phyloP scores from a whole-genome alignment of 2,113 vertebrate species.

The Atractosteus spatula region DNA sequence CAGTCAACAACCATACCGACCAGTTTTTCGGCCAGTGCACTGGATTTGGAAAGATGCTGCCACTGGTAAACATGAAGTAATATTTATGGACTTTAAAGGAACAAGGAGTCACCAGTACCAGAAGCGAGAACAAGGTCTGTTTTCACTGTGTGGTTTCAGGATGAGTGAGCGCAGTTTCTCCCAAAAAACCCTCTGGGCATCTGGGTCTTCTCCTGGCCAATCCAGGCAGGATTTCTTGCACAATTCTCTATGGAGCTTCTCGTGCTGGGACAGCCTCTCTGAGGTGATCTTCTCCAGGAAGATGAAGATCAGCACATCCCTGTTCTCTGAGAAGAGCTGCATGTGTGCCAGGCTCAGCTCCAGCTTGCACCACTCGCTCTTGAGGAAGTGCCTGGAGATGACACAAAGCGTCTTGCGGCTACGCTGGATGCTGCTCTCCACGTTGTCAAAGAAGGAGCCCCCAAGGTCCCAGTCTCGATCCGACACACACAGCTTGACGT shows the following conservation, averaged over 20 bases:
- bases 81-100: too few relatives aligned
- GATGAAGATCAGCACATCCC: conserved; percentile 24
- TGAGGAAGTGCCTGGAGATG: conserved; percentile 23
- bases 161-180: conserved; percentile 13
- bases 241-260: conserved; percentile 13
- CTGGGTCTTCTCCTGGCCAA: conserved; percentile 1
- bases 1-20: too few relatives aligned
- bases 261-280: conserved; percentile 13
- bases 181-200: conserved; percentile 11
- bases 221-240: conserved; percentile 18
- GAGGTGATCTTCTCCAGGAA: conserved; percentile 22
- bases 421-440: conserved; percentile 17
- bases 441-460: conserved; percentile 13
- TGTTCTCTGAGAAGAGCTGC: conserved; percentile 21
- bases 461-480: conserved; percentile 16
- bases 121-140: too few relatives aligned
- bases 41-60: too few relatives aligned
- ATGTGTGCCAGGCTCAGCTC: conserved; percentile 20
- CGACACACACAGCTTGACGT: neutral
- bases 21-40: too few relatives aligned
- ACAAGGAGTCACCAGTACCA: too few relatives aligned
- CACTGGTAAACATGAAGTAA: too few relatives aligned
- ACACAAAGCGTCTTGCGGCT: conserved; percentile 20
- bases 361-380: conserved; percentile 27
- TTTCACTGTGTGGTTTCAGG: neutral